A percentile compares a stretch with the other conserved stretches of the same genome.
Conservation (phyloP, 2,113 vertebrate genomes). For the Lipotes vexillifer region DNA sequence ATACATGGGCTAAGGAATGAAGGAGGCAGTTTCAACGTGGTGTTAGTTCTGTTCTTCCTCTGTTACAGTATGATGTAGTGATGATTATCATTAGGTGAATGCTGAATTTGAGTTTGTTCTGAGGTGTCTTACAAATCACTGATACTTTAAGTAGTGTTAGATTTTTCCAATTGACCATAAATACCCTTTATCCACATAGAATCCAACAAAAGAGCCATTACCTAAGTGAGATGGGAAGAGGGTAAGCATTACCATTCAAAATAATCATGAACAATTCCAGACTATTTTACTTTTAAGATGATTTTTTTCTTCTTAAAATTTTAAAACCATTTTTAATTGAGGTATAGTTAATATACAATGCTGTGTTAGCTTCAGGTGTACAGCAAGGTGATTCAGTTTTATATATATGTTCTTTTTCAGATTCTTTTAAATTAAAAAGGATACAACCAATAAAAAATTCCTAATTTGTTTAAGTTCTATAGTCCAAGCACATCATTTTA, state of each 20-base stretch:
- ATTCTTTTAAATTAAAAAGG: neutral
- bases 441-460: neutral
- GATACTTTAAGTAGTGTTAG: neutral
- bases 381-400: neutral
- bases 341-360: neutral
- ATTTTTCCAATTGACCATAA: neutral
- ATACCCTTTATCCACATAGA: neutral
- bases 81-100: neutral
- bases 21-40: fast-evolving
- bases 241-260: too few species aligned
- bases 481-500: neutral
- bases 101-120: neutral
- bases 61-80: neutral
- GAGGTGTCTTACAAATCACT: neutral
- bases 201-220: neutral
- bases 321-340: neutral
- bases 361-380: neutral
- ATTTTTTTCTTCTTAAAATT: neutral
- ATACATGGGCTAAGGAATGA: neutral
- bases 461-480: neutral
- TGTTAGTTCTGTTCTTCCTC: too few species aligned
- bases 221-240: neutral
- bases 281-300: neutral
- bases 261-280: too few species aligned
- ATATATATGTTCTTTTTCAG: too few species aligned